phyloP scores from a whole-genome alignment of 1,140 invertebrate genomes.

The Mya arenaria region DNA sequence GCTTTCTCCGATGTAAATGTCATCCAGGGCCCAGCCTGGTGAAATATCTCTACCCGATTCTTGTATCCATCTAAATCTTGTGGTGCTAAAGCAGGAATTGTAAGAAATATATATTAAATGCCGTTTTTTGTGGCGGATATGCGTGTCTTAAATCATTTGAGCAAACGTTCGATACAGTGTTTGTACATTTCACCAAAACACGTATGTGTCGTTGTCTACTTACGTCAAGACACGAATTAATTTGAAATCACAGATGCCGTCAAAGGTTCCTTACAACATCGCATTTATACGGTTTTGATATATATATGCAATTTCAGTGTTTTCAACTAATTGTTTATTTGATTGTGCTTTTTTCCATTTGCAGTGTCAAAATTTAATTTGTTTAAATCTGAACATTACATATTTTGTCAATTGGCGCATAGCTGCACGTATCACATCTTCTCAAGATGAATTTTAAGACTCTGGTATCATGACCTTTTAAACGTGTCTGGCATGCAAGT shows the following conservation, averaged over 20 bases:
- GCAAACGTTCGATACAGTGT: not conserved
- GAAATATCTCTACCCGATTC: conserved; percentile 60
- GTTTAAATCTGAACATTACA: too few species aligned
- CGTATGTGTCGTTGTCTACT: not conserved
- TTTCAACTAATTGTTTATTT: too few species aligned
- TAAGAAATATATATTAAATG: not conserved
- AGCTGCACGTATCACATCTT: too few species aligned
- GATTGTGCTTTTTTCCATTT: too few species aligned
- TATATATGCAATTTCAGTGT: too few species aligned
- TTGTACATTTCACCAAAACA: not conserved
- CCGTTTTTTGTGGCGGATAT: not conserved
- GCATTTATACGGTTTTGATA: too few species aligned
- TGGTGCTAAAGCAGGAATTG: conserved; percentile 73
- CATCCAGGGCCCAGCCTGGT: conserved; percentile 81
- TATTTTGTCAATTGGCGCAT: too few species aligned
- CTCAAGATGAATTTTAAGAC: too few species aligned
- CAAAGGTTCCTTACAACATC: not conserved
- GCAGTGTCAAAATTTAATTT: too few species aligned
- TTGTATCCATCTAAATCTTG: conserved; percentile 82
- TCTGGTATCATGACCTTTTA: too few species aligned
- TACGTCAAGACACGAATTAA: not conserved
- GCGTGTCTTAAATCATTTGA: not conserved
- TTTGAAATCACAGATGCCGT: not conserved
- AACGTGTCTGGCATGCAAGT: too few species aligned
- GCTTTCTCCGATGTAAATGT: conserved; percentile 81